Conservation (phyloP, 2,888 invertebrate genomes). For the Melieria crassipennis region DNA sequence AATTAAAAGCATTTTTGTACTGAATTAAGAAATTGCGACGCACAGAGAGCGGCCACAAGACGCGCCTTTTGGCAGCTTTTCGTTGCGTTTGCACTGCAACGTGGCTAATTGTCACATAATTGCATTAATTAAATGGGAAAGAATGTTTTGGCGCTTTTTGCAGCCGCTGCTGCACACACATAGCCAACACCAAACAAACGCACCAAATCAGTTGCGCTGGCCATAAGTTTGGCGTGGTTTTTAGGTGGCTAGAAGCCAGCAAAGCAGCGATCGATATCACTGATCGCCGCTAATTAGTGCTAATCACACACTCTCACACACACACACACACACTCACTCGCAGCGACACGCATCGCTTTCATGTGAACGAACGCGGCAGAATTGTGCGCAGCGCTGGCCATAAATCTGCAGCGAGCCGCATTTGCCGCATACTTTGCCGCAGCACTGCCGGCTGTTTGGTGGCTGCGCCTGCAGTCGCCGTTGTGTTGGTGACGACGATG, state of each 20-base stretch:
- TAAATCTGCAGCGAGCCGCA: constrained; percentile 12
- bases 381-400: constrained; percentile 10
- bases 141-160: background rate
- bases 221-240: constrained; percentile 14
- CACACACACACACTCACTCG: constrained; percentile 8
- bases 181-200: background rate
- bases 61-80: constrained; percentile 24
- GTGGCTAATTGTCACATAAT: constrained; percentile 46
- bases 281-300: constrained; percentile 33
- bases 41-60: constrained; percentile 5
- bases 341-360: constrained; percentile 21
- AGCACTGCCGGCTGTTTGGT: no score
- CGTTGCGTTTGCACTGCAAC: no score
- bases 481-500: no score
- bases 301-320: constrained; percentile 26
- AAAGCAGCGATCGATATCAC: constrained; percentile 24
- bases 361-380: constrained; percentile 24
- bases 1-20: constrained; percentile 26
- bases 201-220: constrained; percentile 5
- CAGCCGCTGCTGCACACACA: no score
- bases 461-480: no score
- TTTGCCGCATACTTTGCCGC: background rate
- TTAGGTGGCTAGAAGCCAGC: no score
- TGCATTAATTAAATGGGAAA: constrained; percentile 43
- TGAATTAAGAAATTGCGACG: constrained; percentile 30